phyloP scores from a whole-genome alignment of 1,140 invertebrate species.

The Drosophila bocki region DNA sequence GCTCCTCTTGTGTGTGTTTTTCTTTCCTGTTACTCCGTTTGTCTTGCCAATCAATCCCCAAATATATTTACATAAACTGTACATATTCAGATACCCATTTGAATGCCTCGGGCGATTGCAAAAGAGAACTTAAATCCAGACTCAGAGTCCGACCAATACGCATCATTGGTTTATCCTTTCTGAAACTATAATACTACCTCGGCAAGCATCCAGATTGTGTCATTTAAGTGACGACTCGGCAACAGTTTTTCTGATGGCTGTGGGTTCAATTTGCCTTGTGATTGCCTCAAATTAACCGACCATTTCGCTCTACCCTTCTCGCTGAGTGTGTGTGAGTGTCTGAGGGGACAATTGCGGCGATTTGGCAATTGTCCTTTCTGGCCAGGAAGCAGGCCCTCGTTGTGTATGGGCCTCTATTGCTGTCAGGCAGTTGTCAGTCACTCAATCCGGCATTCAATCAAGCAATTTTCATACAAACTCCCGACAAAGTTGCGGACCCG shows the following conservation, averaged over 20 bases:
- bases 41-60: slow-evolving; percentile 24
- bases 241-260: slow-evolving; percentile 42
- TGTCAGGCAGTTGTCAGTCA: slow-evolving; percentile 53
- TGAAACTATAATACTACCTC: slow-evolving; percentile 43
- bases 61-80: slow-evolving; percentile 31
- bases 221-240: slow-evolving; percentile 22
- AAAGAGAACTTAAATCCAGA: slow-evolving; percentile 16
- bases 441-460: slow-evolving; percentile 78
- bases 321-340: slow-evolving; percentile 5
- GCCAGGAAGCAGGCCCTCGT: neutral
- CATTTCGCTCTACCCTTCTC: slow-evolving; percentile 50
- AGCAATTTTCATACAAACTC: slow-evolving; percentile 65
- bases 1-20: neutral
- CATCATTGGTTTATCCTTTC: slow-evolving; percentile 63
- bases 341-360: slow-evolving; percentile 42
- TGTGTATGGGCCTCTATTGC: slow-evolving; percentile 1
- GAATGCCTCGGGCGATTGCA: slow-evolving; percentile 11
- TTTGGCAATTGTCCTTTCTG: slow-evolving; percentile 70
- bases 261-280: slow-evolving; percentile 68
- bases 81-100: slow-evolving; percentile 33
- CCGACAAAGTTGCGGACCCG: slow-evolving; percentile 40
- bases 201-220: slow-evolving; percentile 3
- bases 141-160: slow-evolving; percentile 23
- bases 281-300: slow-evolving; percentile 80
- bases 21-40: neutral